Base-by-base conservation (phyloP, 2,113 vertebrate species). In the Monopterus albus region DNA sequence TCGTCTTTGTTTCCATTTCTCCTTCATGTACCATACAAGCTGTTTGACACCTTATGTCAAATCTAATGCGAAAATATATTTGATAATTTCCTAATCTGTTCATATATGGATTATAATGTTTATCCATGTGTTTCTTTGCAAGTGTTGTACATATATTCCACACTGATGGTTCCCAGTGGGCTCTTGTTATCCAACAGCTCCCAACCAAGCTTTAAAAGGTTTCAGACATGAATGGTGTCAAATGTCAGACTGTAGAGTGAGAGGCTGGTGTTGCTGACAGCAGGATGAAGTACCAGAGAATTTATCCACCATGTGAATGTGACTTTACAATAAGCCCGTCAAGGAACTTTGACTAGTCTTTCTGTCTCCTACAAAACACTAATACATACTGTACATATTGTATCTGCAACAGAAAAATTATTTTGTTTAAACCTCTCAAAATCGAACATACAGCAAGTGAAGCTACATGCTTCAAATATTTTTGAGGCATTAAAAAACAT, bases 201-300 rank as follows among this genome's bases (percentile, higher is more conserved):
- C 20, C n/a, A 40, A 31, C 6, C 53, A 31, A 51, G 23, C 28
- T 46, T 46, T 39, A 43, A 40, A 31, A 38, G n/a, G 33, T 15
- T 52, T 62, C 45, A 57, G 47, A 73, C 9, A 8, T 28, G 61
- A 75, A 43, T 51, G 78, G 57, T 6, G 29, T 60, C 59, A 29
- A 69, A 23, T 51, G 57, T 29, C 56, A 66, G 72, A 66, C 60
- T 64, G 18, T 35, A 26, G 53, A 29, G 28, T 65, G 43, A 60
- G 51, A 66, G 51, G 43, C n/a, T 26, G 57, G 23, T 60, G 61
- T 61, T 52, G 61, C 57, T 84, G 79, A 88, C 76, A 69, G 78
- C 31, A 25, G 50, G 72, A 55, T 83, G 77, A n/a, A n/a, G n/a
- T n/a, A n/a, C n/a, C n/a, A n/a, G n/a, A n/a, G n/a, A n/a, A n/a